These are phyloP conservation scores for Calyptomena viridis DNA, from an alignment of 2,113 vertebrate genomes.

Conservation along the genomic window DNA sequence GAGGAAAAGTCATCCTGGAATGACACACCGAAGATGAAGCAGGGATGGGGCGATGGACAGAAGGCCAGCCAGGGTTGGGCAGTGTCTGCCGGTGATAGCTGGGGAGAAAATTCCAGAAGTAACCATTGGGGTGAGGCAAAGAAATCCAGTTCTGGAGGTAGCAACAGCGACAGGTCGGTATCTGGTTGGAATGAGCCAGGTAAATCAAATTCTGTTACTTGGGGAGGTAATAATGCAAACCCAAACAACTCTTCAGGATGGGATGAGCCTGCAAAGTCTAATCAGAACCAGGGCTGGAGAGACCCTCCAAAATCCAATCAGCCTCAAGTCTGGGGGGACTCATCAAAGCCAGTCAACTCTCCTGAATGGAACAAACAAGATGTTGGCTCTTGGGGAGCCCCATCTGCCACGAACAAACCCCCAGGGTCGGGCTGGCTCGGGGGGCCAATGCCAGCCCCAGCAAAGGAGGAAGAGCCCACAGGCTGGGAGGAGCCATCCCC, in stretches of 20 bases:
- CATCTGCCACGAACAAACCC: constrained; percentile 65
- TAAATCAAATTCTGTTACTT: constrained; percentile 83
- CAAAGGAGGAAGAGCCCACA: constrained; percentile 85
- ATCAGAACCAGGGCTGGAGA: constrained; percentile 86
- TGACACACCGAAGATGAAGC: constrained; percentile 86
- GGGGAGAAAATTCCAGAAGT: constrained; percentile 77
- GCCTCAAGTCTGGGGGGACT: constrained; percentile 84
- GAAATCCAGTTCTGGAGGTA: constrained; percentile 85
- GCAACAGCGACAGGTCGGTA: constrained; percentile 89
- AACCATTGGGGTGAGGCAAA: constrained; percentile 91
- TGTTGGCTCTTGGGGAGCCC: constrained; percentile 79
- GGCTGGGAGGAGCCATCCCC: constrained; percentile 98
- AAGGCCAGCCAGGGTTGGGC: constrained; percentile 80
- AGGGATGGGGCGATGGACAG: constrained; percentile 80
- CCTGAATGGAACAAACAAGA: constrained; percentile 93
- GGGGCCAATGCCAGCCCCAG: constrained; percentile 82
- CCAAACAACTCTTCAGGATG: constrained; percentile 76
- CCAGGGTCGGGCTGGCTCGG: constrained; percentile 85
- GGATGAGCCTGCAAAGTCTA: constrained; percentile 81
- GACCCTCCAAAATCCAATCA: constrained; percentile 79
- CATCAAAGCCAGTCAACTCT: constrained; percentile 76
- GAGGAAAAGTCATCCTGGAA: constrained; percentile 86
- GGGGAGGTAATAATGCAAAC: constrained; percentile 82
- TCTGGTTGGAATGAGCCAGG: constrained; percentile 89
- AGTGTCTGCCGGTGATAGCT: constrained; percentile 74